A percentile compares a stretch with the other conserved stretches of the same genome.
Evolutionary conservation across 2,888 invertebrate genomes (phyloP).

Genomic region (Dyspetes luteomarginatus): DNA sequence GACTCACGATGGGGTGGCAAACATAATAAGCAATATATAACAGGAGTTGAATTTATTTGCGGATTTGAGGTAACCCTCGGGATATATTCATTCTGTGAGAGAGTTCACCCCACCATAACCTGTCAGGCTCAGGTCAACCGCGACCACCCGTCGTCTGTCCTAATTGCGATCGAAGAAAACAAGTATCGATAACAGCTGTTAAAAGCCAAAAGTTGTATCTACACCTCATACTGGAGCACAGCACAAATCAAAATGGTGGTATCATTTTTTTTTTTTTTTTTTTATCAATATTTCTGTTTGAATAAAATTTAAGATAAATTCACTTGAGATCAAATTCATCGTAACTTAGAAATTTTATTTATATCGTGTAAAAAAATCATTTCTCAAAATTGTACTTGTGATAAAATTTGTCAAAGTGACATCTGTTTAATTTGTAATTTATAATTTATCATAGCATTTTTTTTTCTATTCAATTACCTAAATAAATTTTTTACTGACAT

Average conservation of each 20-base stretch:
- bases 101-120: constrained; percentile 74
- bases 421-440: too few relatives aligned
- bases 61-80: constrained; percentile 76
- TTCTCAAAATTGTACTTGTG: too few relatives aligned
- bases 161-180: constrained; percentile 74
- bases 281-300: too few relatives aligned
- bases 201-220: constrained; percentile 30
- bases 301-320: too few relatives aligned
- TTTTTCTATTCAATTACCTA: too few relatives aligned
- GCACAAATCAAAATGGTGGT: not conserved
- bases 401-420: too few relatives aligned
- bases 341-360: too few relatives aligned
- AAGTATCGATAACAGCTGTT: constrained; percentile 70
- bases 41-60: constrained; percentile 76
- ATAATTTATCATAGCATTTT: too few relatives aligned
- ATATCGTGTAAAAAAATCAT: too few relatives aligned
- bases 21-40: constrained; percentile 69
- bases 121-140: constrained; percentile 77
- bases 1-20: constrained; percentile 13
- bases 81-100: constrained; percentile 57
- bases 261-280: not conserved
- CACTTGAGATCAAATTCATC: too few relatives aligned
- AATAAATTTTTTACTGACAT: too few relatives aligned
- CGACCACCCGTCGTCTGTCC: constrained; percentile 73
- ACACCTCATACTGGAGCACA: not conserved